Percentiles rank a stretch among this genome's conserved stretches.
These are phyloP conservation scores for Brachionichthys hirsutus DNA, from an alignment of 2,113 vertebrate genomes.

Conservation along the genomic window DNA sequence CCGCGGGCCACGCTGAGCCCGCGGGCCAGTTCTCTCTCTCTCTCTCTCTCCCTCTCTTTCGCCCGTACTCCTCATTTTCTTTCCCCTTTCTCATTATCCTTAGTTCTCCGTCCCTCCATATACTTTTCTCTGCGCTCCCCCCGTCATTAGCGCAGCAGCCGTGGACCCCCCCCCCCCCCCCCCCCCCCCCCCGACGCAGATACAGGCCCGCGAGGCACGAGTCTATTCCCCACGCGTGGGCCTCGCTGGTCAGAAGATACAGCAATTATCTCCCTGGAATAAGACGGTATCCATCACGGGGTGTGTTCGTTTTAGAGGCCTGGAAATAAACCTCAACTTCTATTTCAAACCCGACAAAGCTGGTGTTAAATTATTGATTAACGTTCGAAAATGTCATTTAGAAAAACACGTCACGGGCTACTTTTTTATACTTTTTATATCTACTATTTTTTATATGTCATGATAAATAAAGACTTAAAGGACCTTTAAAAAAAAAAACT, in stretches of 20 bases:
- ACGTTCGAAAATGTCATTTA: no score
- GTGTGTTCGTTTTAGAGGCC: slow-evolving; percentile 7
- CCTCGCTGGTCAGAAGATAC: slow-evolving; percentile 49
- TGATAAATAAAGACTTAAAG: no score
- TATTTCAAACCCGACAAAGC: slow-evolving; percentile 10
- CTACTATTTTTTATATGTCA: no score
- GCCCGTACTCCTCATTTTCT: not conserved
- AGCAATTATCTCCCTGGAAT: slow-evolving; percentile 71
- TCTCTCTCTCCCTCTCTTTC: not conserved
- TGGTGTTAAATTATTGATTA: not conserved
- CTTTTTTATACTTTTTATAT: no score
- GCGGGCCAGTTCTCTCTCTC: slow-evolving; percentile 58
- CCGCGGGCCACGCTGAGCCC: slow-evolving; percentile 75
- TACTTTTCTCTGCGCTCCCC: slow-evolving; percentile 40
- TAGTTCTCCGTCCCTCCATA: slow-evolving; percentile 20
- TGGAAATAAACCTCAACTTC: slow-evolving; percentile 7
- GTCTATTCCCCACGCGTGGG: slow-evolving; percentile 45
- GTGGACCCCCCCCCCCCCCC: no score
- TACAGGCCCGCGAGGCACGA: slow-evolving; percentile 66
- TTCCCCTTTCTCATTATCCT: slow-evolving; percentile 40
- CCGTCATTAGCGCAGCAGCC: slow-evolving; percentile 75
- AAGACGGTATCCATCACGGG: slow-evolving; percentile 58
- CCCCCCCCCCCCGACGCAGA: slow-evolving; percentile 51
- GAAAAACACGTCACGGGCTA: no score
- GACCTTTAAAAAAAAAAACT: no score